A percentile compares a stretch with the other conserved stretches of the same genome.
These are phyloP conservation scores for Antigone vipio DNA, from an alignment of 2,113 vertebrate genomes.

Conservation along the genomic window DNA sequence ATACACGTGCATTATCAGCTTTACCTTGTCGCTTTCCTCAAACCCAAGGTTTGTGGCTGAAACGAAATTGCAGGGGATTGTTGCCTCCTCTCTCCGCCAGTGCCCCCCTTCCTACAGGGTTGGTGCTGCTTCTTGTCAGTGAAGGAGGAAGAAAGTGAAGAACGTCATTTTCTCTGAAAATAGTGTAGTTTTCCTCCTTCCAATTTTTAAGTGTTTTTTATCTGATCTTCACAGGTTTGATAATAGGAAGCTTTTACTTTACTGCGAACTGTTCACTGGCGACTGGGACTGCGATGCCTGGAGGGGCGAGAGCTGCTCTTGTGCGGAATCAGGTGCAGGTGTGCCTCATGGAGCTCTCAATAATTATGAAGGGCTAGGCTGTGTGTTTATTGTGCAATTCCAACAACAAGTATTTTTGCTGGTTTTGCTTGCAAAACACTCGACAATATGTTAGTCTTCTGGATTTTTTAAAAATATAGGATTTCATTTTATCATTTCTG, in stretches of 20 bases:
- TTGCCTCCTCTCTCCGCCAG: not conserved
- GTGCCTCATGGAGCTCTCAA: not conserved
- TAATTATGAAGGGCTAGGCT: not conserved
- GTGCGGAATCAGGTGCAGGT: not conserved
- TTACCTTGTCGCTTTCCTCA: not conserved
- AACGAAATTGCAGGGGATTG: not conserved
- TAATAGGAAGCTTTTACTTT: slow-evolving; percentile 38
- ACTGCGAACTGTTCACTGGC: not conserved
- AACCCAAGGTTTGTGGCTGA: not conserved
- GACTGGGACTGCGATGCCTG: not conserved
- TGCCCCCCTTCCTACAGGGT: not conserved
- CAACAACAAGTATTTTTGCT: not conserved
- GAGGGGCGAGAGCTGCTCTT: not conserved
- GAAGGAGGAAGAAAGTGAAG: not conserved
- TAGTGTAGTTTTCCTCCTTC: not conserved
- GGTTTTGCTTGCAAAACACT: slow-evolving; percentile 24
- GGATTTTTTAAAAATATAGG: not conserved
- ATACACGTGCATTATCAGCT: not conserved
- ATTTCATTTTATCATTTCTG: not conserved
- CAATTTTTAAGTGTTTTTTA: not conserved
- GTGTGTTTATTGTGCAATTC: not conserved
- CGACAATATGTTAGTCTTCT: not conserved
- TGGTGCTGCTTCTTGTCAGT: not conserved
- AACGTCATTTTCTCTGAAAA: not conserved
- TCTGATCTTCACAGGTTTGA: not conserved